Percentiles rank a stretch among this genome's conserved stretches.
These are phyloP conservation scores for Bettongia penicillata DNA, from an alignment of 2,113 vertebrate genomes.

Conservation along the genomic window DNA sequence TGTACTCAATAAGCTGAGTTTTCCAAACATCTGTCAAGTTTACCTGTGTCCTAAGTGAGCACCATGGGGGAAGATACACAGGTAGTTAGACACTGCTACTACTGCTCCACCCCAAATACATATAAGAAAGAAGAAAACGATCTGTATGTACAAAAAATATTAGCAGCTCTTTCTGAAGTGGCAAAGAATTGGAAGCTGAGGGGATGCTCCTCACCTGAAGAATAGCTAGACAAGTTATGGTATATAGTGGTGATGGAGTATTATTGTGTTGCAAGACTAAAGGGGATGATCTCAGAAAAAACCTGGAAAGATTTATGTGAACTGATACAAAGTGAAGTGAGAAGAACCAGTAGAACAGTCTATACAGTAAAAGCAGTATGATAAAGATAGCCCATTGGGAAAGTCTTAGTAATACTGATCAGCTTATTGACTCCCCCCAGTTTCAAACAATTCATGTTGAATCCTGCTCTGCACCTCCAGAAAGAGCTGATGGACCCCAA, in stretches of 20 bases:
- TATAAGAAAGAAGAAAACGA: background rate
- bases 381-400: background rate
- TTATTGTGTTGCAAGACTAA: background rate
- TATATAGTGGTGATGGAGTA: background rate
- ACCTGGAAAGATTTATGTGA: background rate
- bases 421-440: background rate
- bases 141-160: background rate
- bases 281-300: background rate
- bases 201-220: background rate
- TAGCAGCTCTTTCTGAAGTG: background rate
- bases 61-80: no score
- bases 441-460: background rate
- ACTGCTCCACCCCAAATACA: background rate
- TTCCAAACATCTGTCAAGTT: no score
- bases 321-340: background rate
- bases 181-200: background rate
- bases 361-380: background rate
- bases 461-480: background rate
- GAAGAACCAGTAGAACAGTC: background rate
- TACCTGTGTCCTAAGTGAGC: no score
- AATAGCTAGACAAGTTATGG: background rate
- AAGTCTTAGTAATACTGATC: background rate
- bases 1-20: no score
- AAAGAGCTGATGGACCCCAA: background rate
- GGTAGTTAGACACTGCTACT: no score